Base-by-base conservation (phyloP, 2,113 vertebrate species). In the Otocyon megalotis region DNA sequence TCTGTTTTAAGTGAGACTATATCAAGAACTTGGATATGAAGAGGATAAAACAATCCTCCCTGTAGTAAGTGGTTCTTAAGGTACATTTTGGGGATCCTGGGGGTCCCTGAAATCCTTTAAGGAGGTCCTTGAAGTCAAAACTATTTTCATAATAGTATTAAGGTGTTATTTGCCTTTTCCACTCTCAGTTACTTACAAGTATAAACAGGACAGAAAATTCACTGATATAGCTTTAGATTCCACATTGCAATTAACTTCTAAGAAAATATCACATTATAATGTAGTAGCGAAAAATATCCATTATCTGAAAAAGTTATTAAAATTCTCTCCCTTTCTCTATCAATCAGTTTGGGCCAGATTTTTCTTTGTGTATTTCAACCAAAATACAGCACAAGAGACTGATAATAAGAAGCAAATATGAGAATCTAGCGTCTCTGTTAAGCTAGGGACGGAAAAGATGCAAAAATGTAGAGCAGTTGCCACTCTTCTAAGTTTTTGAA, bases 281-380 rank as follows among this genome's bases (percentile, higher is more conserved):
- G 54, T 84, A 65, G 48, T 88, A 50, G 80, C 11, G 85, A 88
- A 80, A 32, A 91, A 92, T 24, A 92, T 53, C 22, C 53, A 76
- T 60, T 79, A 93, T 26, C 74, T 88, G 32, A 58, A 97, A 87
- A 87, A 54, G 24, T 16, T 94, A 76, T 80, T 85, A 84, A 80
- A 54, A 89, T 88, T 74, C 11, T 87, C 58, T 79, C 63, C 26
- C 8, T 67, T 88, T 95, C n/a, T 56, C 24, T n/a, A 62, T 35
- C 26, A 56, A 63, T 90, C 35, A 69, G 5, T 79, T 8, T 72
- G 30, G 43, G 79, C 2, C 43, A 81, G 24, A 17, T 87, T 81
- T 91, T 91, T 91, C 63, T 90, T 90, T 28, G 94, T 24, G 20
- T 62, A 76, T 89, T 94, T 94, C 65, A 89, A 56, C n/a, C 50